phyloP scores from a whole-genome alignment of 2,113 vertebrate species.

The Seriola quinqueradiata region DNA sequence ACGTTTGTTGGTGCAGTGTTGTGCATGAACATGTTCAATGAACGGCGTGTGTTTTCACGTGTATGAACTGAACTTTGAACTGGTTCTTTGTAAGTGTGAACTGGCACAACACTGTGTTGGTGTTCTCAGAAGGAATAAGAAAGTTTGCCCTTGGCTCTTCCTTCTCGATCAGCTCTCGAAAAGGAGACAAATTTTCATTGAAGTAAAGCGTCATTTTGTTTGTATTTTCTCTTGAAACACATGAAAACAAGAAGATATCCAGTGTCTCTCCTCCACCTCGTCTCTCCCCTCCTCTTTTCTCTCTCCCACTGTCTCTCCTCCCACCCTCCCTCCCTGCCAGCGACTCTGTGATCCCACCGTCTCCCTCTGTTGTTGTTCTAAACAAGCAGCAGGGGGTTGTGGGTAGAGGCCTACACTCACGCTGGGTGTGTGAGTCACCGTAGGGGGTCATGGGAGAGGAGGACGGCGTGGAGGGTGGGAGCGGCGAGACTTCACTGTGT shows the following conservation, averaged over 20 bases:
- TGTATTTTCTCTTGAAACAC: neutral
- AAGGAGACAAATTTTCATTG: neutral
- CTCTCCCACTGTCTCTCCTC: slow-evolving; percentile 63
- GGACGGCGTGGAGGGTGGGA: slow-evolving; percentile 9
- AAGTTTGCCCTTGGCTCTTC: too few species aligned
- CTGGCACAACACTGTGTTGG: too few species aligned
- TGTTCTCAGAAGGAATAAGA: too few species aligned
- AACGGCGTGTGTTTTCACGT: too few species aligned
- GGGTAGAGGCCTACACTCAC: slow-evolving; percentile 74
- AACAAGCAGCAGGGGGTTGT: slow-evolving; percentile 83
- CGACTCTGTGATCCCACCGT: slow-evolving; percentile 70
- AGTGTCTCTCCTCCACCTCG: slow-evolving; percentile 27
- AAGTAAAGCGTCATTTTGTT: slow-evolving; percentile 2
- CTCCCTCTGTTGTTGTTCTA: slow-evolving; percentile 80
- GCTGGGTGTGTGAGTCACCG: slow-evolving; percentile 75
- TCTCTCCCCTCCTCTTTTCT: slow-evolving; percentile 53
- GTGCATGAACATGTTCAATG: too few species aligned
- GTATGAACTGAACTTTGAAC: too few species aligned
- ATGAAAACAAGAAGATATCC: slow-evolving; percentile 32
- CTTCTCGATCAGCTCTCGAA: neutral
- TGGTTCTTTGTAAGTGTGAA: too few species aligned
- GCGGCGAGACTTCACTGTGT: slow-evolving; percentile 11
- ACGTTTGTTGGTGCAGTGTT: too few species aligned
- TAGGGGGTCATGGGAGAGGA: slow-evolving; percentile 21
- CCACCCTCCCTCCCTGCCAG: slow-evolving; percentile 58